Conservation (phyloP, 1,140 invertebrate genomes). For the roundworm (Caenorhabditis elegans) region WBcel235 BX284605.5:18626501-18627000, state of each 20-base stretch:
- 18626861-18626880: too few species aligned
- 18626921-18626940: too few species aligned
- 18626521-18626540: too few species aligned
- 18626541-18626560: constrained; percentile 12
- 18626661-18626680: not conserved
- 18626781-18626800: too few species aligned
- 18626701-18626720: too few species aligned
- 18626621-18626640: not conserved
- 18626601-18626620: not conserved
- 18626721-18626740: not conserved
- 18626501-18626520: too few species aligned
- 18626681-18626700: too few species aligned
- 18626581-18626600: not conserved
- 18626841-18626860: constrained; percentile 11
- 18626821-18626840: not conserved
- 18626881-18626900: too few species aligned
- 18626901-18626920: too few species aligned
- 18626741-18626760: not conserved
- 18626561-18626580: not conserved
- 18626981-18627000: too few species aligned
- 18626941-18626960: too few species aligned
- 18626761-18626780: not conserved
- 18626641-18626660: not conserved
- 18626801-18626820: not conserved
- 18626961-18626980: too few species aligned